Base-by-base conservation (phyloP, 1,140 invertebrate species). In the Lethrus apterus region DNA sequence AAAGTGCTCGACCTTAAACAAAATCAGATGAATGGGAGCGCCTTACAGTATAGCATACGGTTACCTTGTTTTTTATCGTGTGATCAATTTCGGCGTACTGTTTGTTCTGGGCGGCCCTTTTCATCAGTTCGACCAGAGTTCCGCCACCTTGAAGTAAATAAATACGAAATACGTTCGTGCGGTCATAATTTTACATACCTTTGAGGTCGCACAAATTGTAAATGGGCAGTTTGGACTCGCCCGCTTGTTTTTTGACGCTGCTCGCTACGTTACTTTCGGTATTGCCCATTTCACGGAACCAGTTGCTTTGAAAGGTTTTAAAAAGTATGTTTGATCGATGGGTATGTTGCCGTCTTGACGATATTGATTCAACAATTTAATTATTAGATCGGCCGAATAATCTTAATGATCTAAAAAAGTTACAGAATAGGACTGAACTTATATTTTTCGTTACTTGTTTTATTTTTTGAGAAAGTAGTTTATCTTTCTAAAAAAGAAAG, bases 271-370 rank as follows among this genome's bases (percentile, higher is more conserved):
- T 91, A 58, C 89, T 92, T 58, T 92, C 87, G 2, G 89, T 89
- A 77, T 93, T 93, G 59, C 90, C 90, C 89, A 93, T 91, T 38
- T n/a, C n/a, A n/a, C n/a, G n/a, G n/a, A n/a, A n/a, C n/a, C n/a
- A n/a, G n/a, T n/a, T n/a, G n/a, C n/a, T n/a, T n/a, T n/a, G n/a
- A n/a, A n/a, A n/a, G n/a, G n/a, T n/a, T n/a, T n/a, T n/a, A n/a
- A n/a, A n/a, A n/a, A n/a, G n/a, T n/a, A n/a, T n/a, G n/a, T n/a
- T n/a, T n/a, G n/a, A n/a, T n/a, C n/a, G n/a, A n/a, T n/a, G n/a
- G n/a, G n/a, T n/a, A n/a, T n/a, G n/a, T n/a, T n/a, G n/a, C n/a
- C n/a, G n/a, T n/a, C n/a, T n/a, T n/a, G n/a, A n/a, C n/a, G n/a
- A n/a, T n/a, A n/a, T n/a, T n/a, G n/a, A n/a, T n/a, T n/a, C n/a